A percentile compares a stretch with the other conserved stretches of the same genome.
These are phyloP conservation scores for Pegoplata infirma DNA, from an alignment of 2,888 invertebrate species.

Conservation along the genomic window DNA sequence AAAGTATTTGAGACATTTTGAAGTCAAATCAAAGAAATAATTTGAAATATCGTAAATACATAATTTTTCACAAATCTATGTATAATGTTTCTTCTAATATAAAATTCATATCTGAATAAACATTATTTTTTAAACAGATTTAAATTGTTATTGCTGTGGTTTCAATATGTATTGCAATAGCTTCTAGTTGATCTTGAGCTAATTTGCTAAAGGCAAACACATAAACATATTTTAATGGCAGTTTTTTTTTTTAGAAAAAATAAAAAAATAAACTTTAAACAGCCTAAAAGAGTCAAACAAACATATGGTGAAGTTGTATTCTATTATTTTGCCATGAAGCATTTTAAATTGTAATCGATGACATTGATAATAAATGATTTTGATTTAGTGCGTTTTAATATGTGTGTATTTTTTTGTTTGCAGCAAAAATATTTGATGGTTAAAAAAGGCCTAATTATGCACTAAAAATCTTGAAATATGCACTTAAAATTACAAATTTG, in stretches of 20 bases:
- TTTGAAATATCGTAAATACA: constrained; percentile 8
- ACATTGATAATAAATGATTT: constrained; percentile 54
- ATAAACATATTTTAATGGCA: constrained; percentile 15
- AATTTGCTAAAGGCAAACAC: constrained; percentile 55
- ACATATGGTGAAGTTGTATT: constrained; percentile 52
- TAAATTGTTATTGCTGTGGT: constrained; percentile 9
- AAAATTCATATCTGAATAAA: constrained; percentile 12
- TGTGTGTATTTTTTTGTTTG: neutral
- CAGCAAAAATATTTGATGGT: too few relatives aligned
- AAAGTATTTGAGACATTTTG: constrained; percentile 36
- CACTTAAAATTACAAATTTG: too few relatives aligned
- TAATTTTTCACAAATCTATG: constrained; percentile 32
- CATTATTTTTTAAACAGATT: constrained; percentile 25
- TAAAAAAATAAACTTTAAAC: constrained; percentile 12
- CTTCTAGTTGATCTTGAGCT: constrained; percentile 59
- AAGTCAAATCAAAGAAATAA: constrained; percentile 3
- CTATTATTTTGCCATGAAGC: constrained; percentile 37
- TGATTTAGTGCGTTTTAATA: constrained; percentile 47
- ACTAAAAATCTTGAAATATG: too few relatives aligned
- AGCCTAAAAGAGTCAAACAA: constrained; percentile 43
- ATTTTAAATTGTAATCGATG: constrained; percentile 46
- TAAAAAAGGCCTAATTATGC: too few relatives aligned
- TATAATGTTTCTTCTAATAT: constrained; percentile 25
- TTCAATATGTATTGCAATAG: constrained; percentile 23
- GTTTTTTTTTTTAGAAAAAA: constrained; percentile 30